Percentiles rank a stretch among this genome's conserved stretches.
phyloP scores from a whole-genome alignment of 2,888 invertebrate genomes.

The Ichneumoninae sp. region DNA sequence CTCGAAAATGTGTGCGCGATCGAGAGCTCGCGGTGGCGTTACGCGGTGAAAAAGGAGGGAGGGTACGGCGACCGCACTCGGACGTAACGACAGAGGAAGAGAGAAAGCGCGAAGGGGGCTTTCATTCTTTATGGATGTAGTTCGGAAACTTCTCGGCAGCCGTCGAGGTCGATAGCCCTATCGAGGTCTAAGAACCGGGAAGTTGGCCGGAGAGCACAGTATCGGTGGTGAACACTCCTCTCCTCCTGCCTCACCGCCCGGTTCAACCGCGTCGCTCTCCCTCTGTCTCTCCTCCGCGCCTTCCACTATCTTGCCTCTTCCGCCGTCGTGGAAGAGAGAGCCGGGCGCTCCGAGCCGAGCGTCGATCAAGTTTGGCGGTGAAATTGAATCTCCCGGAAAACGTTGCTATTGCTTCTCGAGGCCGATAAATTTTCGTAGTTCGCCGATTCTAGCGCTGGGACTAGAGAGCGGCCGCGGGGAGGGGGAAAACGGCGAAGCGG shows the following conservation, averaged over 20 bases:
- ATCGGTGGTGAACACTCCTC: slow-evolving; percentile 56
- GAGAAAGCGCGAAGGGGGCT: slow-evolving; percentile 40
- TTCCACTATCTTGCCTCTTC: not conserved
- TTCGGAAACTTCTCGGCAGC: slow-evolving; percentile 66
- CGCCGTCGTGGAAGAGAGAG: slow-evolving; percentile 32
- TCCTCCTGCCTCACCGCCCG: not conserved
- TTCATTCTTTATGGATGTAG: slow-evolving; percentile 70
- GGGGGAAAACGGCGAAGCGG: not conserved
- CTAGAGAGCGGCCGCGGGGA: not conserved
- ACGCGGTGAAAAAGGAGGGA: slow-evolving; percentile 28
- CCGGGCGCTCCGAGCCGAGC: slow-evolving; percentile 44
- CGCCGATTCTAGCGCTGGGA: slow-evolving; percentile 10
- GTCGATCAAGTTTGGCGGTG: slow-evolving; percentile 68
- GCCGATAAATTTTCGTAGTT: slow-evolving; percentile 62
- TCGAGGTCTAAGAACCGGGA: slow-evolving; percentile 68
- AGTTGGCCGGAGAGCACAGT: slow-evolving; percentile 65
- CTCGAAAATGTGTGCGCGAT: slow-evolving; percentile 21
- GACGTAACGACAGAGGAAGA: slow-evolving; percentile 46
- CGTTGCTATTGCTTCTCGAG: slow-evolving; percentile 54
- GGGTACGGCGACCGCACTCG: slow-evolving; percentile 38
- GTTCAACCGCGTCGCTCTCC: not conserved
- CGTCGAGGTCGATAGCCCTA: slow-evolving; percentile 69
- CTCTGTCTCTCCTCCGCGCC: not conserved
- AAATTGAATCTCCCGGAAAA: slow-evolving; percentile 69
- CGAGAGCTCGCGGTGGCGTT: slow-evolving; percentile 22